phyloP scores from a whole-genome alignment of 2,113 vertebrate species.

The Nannospalax galili region DNA sequence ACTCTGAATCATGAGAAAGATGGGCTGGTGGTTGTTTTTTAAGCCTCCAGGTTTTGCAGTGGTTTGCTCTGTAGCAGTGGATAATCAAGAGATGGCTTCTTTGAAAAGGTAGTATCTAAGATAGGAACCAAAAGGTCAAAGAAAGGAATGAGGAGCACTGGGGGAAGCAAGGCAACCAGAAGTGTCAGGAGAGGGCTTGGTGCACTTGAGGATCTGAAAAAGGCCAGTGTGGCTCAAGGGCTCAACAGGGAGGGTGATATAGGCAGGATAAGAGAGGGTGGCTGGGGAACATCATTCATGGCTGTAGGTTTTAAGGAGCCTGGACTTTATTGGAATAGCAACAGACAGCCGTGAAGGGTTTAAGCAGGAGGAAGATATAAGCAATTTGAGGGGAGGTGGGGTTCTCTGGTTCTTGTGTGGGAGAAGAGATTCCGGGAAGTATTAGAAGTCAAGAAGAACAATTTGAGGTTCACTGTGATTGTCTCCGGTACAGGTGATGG shows the following conservation, averaged over 20 bases:
- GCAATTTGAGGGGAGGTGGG: background rate
- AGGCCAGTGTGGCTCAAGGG: background rate
- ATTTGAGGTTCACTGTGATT: background rate
- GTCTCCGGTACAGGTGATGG: background rate
- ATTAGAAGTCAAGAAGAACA: background rate
- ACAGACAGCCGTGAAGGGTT: background rate
- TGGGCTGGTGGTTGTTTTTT: background rate
- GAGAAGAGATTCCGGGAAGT: background rate
- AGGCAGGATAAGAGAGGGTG: too few relatives aligned
- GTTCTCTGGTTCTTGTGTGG: background rate
- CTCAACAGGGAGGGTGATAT: background rate
- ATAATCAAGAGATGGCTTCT: background rate
- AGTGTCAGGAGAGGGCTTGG: background rate
- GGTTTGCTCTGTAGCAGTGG: background rate
- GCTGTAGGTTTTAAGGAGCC: background rate
- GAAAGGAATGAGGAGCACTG: accelerated
- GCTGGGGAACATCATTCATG: accelerated
- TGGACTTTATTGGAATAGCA: background rate
- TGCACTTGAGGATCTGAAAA: background rate
- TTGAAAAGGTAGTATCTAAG: background rate
- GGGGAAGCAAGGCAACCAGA: background rate
- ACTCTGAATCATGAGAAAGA: background rate
- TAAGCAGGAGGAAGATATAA: background rate
- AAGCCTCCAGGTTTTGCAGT: background rate
- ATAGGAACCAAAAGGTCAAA: background rate